These are phyloP conservation scores for Aptenodytes forsteri DNA, from an alignment of 2,113 vertebrate species.

Conservation along the genomic window DNA sequence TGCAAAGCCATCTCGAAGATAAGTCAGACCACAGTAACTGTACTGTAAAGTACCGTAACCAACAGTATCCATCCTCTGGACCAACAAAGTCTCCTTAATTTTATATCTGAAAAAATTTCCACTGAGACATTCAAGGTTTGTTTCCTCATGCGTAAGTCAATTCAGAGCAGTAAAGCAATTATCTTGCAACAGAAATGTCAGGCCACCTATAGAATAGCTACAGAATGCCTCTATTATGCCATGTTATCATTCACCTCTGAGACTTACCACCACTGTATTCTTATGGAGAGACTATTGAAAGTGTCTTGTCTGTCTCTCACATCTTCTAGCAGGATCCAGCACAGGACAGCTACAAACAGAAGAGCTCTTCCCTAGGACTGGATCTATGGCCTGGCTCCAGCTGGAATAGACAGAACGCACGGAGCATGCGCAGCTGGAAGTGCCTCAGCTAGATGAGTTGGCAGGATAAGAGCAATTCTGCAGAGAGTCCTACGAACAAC, in stretches of 20 bases:
- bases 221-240: not conserved
- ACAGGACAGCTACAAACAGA: not conserved
- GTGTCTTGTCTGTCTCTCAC: too few species aligned
- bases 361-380: not conserved
- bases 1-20: not conserved
- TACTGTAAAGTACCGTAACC: not conserved
- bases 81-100: not conserved
- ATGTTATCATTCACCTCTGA: not conserved
- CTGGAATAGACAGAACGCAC: not conserved
- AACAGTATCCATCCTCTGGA: not conserved
- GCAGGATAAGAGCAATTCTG: not conserved
- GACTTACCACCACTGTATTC: not conserved
- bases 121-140: not conserved
- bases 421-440: not conserved
- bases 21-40: not conserved
- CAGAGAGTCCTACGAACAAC: not conserved
- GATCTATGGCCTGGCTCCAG: not conserved
- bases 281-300: fast-evolving
- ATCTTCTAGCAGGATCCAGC: not conserved
- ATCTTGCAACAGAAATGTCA: not conserved
- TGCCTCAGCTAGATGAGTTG: not conserved
- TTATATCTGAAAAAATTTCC: not conserved
- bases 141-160: not conserved
- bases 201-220: not conserved
- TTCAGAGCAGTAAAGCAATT: not conserved